Evolutionary conservation across 2,113 vertebrate genomes (phyloP).

Genomic region (Pedetes capensis): DNA sequence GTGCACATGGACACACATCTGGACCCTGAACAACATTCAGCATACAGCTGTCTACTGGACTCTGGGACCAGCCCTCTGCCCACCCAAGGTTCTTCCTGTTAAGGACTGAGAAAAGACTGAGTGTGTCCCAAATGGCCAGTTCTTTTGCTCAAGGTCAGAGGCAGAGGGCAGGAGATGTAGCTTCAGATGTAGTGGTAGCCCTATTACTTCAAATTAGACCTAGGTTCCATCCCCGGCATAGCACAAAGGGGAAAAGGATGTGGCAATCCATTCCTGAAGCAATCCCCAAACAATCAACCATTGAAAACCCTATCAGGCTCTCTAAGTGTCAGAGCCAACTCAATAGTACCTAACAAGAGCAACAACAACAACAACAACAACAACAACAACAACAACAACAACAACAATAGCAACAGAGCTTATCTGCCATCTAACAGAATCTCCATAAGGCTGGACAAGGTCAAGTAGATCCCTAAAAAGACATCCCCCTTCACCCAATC

Average conservation of each 20-base stretch:
- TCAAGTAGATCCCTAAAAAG: background rate
- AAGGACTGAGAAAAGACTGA: background rate
- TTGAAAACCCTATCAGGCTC: too few relatives aligned
- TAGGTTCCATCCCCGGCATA: too few relatives aligned
- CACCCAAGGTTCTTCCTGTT: background rate
- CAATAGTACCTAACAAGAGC: too few relatives aligned
- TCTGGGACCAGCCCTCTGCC: background rate
- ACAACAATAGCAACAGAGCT: too few relatives aligned
- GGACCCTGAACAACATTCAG: background rate
- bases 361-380: too few relatives aligned
- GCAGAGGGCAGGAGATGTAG: background rate
- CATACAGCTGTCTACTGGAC: background rate
- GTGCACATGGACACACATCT: background rate
- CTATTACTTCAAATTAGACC: background rate
- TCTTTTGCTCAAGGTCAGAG: background rate
- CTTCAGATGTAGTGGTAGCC: conserved; percentile 31
- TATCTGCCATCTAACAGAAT: background rate
- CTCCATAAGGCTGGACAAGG: background rate
- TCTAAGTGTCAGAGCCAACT: too few relatives aligned
- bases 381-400: too few relatives aligned
- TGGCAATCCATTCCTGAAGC: too few relatives aligned
- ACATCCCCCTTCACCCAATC: too few relatives aligned
- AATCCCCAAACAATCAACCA: too few relatives aligned
- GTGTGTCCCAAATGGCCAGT: background rate
- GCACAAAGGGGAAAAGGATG: too few relatives aligned